A percentile compares a stretch with the other conserved stretches of the same genome.
Conservation (phyloP, 2,113 vertebrate species). For the Ascaphus truei region DNA sequence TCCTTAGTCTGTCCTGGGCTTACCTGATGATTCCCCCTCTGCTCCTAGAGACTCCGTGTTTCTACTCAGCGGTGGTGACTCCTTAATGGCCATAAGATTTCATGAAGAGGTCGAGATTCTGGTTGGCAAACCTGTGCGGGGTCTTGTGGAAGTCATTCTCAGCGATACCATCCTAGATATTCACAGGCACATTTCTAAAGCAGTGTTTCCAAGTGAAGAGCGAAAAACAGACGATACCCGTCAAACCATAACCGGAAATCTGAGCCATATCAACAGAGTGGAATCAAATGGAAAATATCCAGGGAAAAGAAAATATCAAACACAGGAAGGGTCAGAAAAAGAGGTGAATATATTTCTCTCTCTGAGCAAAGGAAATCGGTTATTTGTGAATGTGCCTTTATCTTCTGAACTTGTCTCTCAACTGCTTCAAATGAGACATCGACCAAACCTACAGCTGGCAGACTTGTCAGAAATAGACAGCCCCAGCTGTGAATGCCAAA, state of each 20-base stretch:
- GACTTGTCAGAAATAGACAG: background rate
- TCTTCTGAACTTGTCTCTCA: background rate
- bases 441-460: background rate
- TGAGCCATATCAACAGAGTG: constrained; percentile 7
- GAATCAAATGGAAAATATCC: constrained; percentile 35
- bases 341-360: constrained; percentile 43
- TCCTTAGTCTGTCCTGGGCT: constrained; percentile 68
- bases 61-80: constrained; percentile 85
- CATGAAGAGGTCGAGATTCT: constrained; percentile 68
- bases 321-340: background rate
- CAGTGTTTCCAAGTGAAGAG: constrained; percentile 37
- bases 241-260: constrained; percentile 50
- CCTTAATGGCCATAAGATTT: constrained; percentile 76
- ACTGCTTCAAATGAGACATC: background rate
- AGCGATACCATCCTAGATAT: constrained; percentile 70
- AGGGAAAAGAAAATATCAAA: constrained; percentile 28
- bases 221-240: background rate
- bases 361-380: constrained; percentile 55
- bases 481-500: background rate
- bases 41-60: constrained; percentile 71
- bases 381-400: constrained; percentile 35
- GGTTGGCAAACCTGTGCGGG: constrained; percentile 59
- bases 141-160: constrained; percentile 81
- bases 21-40: constrained; percentile 49
- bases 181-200: constrained; percentile 57